Evolutionary conservation across 37 sponge, comb jelly and placozoan genomes (phyloP).

Genomic region (Mnemiopsis leidyi): DNA sequence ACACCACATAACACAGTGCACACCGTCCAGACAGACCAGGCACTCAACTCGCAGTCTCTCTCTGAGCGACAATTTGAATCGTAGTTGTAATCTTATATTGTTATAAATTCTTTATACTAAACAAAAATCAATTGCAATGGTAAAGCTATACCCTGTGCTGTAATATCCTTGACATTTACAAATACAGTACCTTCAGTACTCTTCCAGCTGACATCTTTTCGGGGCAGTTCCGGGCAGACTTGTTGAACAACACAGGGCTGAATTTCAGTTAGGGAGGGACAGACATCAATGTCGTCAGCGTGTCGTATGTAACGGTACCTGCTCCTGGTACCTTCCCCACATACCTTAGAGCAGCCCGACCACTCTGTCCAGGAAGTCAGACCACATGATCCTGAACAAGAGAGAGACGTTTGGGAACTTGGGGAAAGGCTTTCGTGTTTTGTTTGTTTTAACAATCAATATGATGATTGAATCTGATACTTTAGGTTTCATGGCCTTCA

Average conservation of each 20-base stretch:
- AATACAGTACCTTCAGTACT: not conserved
- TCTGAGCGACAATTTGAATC: not conserved
- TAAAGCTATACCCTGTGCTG: no score
- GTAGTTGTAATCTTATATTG: no score
- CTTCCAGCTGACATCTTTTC: not conserved
- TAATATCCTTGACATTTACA: no score
- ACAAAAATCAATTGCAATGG: no score
- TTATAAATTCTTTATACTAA: no score
- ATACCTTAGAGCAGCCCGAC: slow-evolving; percentile 54
- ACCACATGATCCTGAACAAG: slow-evolving; percentile 49
- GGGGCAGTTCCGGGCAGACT: not conserved
- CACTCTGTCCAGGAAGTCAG: slow-evolving; percentile 43
- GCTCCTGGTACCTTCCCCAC: slow-evolving; percentile 38
- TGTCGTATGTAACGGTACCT: slow-evolving; percentile 30
- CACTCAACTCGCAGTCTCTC: slow-evolving; percentile 1
- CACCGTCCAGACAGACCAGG: slow-evolving; percentile 52
- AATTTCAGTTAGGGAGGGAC: slow-evolving; percentile 62
- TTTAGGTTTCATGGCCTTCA: no score
- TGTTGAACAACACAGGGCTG: slow-evolving; percentile 25
- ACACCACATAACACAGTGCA: slow-evolving; percentile 51
- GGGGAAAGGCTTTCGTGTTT: no score
- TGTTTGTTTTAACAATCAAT: no score
- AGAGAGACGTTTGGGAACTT: no score
- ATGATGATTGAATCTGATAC: no score
- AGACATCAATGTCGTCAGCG: slow-evolving; percentile 19